A percentile compares a stretch with the other conserved stretches of the same genome.
These are phyloP conservation scores for Torymus auratus DNA, from an alignment of 2,888 invertebrate species.

Conservation along the genomic window DNA sequence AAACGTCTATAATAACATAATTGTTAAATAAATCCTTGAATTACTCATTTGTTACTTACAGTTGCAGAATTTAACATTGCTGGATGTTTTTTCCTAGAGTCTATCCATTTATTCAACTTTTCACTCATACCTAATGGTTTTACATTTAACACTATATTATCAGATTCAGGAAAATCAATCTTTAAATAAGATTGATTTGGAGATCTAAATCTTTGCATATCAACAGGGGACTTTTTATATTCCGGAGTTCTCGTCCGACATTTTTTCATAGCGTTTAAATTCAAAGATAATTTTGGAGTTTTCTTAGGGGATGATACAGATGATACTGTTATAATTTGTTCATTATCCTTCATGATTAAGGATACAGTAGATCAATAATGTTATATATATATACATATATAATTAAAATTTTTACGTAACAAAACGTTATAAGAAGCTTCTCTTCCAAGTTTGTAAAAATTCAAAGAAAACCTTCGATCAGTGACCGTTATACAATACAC, in stretches of 20 bases:
- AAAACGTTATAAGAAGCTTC: too few relatives aligned
- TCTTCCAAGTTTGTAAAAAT: too few relatives aligned
- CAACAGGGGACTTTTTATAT: not conserved
- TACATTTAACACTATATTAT: not conserved
- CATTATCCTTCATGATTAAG: too few relatives aligned
- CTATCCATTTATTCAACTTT: slow-evolving; percentile 68
- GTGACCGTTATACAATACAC: too few relatives aligned
- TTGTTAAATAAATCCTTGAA: not conserved
- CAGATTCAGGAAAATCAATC: not conserved
- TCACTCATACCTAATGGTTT: slow-evolving; percentile 66
- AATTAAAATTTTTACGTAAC: too few relatives aligned
- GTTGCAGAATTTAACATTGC: slow-evolving; percentile 60
- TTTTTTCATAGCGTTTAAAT: too few relatives aligned
- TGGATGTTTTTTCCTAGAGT: slow-evolving; percentile 63
- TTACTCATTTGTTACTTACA: slow-evolving; percentile 19
- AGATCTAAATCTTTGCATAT: slow-evolving; percentile 61
- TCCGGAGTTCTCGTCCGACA: not conserved
- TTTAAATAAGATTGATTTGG: not conserved
- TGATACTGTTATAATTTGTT: too few relatives aligned
- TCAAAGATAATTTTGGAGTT: too few relatives aligned
- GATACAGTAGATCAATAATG: too few relatives aligned
- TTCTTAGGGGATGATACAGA: too few relatives aligned
- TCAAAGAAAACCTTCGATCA: too few relatives aligned
- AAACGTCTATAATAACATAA: not conserved
- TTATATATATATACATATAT: too few relatives aligned